Evolutionary conservation across 2,888 invertebrate species (phyloP).

Genomic region (Pachliopta kotzebuea): DNA sequence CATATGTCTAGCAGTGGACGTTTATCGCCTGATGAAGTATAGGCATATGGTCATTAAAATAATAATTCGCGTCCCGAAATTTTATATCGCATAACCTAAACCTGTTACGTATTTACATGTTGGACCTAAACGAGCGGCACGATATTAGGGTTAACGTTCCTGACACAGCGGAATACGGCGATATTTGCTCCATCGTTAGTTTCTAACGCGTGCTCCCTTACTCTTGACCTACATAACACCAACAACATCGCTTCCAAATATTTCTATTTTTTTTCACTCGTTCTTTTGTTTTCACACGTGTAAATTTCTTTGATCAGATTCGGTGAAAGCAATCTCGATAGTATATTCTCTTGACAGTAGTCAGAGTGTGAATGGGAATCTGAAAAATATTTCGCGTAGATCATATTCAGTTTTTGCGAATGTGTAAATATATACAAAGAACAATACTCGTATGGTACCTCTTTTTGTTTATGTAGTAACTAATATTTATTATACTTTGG

Average conservation of each 20-base stretch:
- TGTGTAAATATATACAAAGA: background rate
- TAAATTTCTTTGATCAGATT: slow-evolving; percentile 16
- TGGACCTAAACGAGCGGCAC: slow-evolving; percentile 21
- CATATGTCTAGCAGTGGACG: too few relatives aligned
- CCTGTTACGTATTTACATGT: slow-evolving; percentile 24
- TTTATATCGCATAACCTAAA: background rate
- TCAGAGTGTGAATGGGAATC: background rate
- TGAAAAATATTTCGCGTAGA: slow-evolving; percentile 15
- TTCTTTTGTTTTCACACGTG: slow-evolving; percentile 15
- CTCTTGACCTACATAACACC: slow-evolving; percentile 37
- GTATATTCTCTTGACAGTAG: slow-evolving; percentile 17
- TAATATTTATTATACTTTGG: slow-evolving; percentile 6
- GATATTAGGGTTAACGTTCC: slow-evolving; percentile 30
- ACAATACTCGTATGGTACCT: too few relatives aligned
- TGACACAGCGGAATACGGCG: slow-evolving; percentile 26
- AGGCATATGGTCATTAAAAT: too few relatives aligned
- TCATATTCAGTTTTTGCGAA: slow-evolving; percentile 4
- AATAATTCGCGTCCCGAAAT: too few relatives aligned
- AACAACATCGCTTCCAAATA: slow-evolving; percentile 30
- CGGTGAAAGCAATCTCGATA: slow-evolving; percentile 18
- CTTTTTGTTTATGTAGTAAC: background rate
- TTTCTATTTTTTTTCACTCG: slow-evolving; percentile 6
- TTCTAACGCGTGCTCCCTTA: slow-evolving; percentile 24
- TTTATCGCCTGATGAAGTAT: too few relatives aligned
- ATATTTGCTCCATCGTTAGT: slow-evolving; percentile 27